Base-by-base conservation (phyloP, 2,797 vertebrate genomes). In the Australoheros facetus region DNA sequence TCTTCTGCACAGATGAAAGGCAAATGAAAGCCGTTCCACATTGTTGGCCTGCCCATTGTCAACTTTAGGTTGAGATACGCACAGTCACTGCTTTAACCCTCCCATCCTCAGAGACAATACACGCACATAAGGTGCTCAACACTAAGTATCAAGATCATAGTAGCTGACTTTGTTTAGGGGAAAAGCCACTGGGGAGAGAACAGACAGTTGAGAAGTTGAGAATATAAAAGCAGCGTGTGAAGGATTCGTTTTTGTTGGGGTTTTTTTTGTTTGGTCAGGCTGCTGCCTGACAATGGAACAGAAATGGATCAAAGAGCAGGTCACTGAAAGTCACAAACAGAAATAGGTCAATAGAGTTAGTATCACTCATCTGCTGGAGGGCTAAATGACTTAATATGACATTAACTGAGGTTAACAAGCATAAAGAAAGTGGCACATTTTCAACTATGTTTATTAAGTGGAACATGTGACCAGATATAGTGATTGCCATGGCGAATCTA, bases 1-100 rank as follows among this genome's bases (percentile, higher is more conserved):
- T 91, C 92, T 92, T 89, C 85, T 88, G 87, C 75, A 16, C 81
- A 89, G 87, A 93, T 94, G 91, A 95, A 95, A 95, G 92, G 87
- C 81, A 75, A 88, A 91, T 89, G 90, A 93, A 89, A 90, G 89
- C 90, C 86, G 79, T 90, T 89, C 85, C 80, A 89, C 88, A 94
- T 94, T 94, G 93, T 95, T 81, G 78, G 84, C 83, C 64, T 56
- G 71, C 82, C 88, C 85, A 92, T 94, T 94, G 91, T 94, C 87
- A 86, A 73, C 84, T 89, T 85, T 79, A 74, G 88, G 85, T 87
- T 57, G 77, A 91, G 90, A 93, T 90, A 89, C 77, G 55, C 89
- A 91, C 90, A 94, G 88, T 88, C 89, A 90, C 85, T 87, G 80
- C 88, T 84, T 92, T 76, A 92, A 90, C 89, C 86, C 87, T 88